These are phyloP conservation scores for Pycnonotus jocosus DNA, from an alignment of 2,113 vertebrate genomes.

Conservation along the genomic window DNA sequence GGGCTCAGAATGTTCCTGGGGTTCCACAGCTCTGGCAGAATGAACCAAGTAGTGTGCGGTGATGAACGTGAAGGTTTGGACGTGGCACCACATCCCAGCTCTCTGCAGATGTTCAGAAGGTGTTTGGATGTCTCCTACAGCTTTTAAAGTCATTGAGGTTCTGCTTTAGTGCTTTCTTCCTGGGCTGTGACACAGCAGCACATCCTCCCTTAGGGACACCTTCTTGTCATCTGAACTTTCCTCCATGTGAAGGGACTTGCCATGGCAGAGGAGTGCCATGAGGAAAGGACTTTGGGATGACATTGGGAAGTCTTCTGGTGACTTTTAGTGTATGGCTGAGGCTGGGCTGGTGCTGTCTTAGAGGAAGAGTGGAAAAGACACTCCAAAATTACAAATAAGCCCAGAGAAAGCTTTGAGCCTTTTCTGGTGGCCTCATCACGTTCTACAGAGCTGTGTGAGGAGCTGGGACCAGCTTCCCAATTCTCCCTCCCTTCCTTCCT, in stretches of 20 bases:
- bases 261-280: background rate
- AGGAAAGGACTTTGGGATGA: background rate
- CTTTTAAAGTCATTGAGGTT: background rate
- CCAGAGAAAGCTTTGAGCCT: background rate
- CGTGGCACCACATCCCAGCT: background rate
- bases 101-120: background rate
- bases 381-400: background rate
- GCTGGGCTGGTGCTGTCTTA: background rate
- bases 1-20: fast-evolving
- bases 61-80: background rate
- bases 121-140: background rate
- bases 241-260: background rate
- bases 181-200: fast-evolving
- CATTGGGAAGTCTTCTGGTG: background rate
- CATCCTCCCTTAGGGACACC: fast-evolving
- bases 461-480: background rate
- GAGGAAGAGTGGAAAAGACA: background rate
- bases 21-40: background rate
- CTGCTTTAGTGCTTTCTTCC: background rate
- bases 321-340: background rate
- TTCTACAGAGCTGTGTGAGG: background rate
- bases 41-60: background rate
- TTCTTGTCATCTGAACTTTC: background rate
- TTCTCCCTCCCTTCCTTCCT: background rate
- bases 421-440: background rate